These are phyloP conservation scores for Anguilla anguilla DNA, from an alignment of 2,797 vertebrate genomes.

Conservation along the genomic window DNA sequence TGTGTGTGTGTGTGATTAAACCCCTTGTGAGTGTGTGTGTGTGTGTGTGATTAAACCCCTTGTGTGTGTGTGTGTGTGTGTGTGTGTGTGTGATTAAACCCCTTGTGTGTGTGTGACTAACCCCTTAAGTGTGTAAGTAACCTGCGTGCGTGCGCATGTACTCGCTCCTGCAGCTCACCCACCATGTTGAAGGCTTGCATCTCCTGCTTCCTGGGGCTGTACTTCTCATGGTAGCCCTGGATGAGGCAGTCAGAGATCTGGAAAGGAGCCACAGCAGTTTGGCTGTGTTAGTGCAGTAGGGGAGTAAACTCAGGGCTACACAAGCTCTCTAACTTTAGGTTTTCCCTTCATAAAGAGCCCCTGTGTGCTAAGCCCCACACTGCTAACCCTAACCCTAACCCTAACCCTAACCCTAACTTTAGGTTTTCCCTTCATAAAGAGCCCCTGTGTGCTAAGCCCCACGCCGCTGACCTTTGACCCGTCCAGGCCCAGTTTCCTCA, in stretches of 20 bases:
- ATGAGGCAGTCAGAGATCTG: conserved; percentile 73
- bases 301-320: not conserved
- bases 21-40: not conserved
- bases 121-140: no score
- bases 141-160: not conserved
- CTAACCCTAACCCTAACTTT: not conserved
- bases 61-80: no score
- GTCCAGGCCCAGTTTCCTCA: conserved; percentile 87
- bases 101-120: no score
- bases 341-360: not conserved
- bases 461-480: conserved; percentile 78
- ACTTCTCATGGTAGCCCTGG: conserved; percentile 76
- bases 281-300: not conserved
- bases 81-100: not conserved
- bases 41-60: not conserved
- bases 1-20: no score
- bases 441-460: not conserved
- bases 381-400: conserved; percentile 63
- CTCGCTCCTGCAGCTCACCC: conserved; percentile 42
- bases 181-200: conserved; percentile 80
- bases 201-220: conserved; percentile 70
- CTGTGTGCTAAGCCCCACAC: not conserved
- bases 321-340: not conserved
- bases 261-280: conserved; percentile 41
- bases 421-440: not conserved